These are phyloP conservation scores for Lethrus apterus DNA, from an alignment of 1,140 invertebrate species.

Conservation along the genomic window DNA sequence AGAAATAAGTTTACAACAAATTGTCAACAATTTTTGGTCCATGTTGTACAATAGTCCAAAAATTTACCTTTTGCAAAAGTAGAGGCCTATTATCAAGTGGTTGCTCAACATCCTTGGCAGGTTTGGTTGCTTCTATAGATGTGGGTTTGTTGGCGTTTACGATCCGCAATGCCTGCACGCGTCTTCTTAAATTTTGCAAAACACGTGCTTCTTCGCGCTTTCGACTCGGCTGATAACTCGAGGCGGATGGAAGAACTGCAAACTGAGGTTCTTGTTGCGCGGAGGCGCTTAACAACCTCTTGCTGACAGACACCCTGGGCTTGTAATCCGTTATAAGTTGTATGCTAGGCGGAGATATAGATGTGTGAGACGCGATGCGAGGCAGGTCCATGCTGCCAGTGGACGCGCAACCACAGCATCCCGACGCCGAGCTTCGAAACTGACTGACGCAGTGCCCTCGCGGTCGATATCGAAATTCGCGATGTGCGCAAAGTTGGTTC, in stretches of 20 bases:
- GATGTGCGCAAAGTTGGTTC: not conserved
- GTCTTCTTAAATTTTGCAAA: slow-evolving; percentile 37
- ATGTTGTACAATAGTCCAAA: not conserved
- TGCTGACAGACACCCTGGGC: slow-evolving; percentile 32
- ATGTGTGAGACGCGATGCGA: slow-evolving; percentile 37
- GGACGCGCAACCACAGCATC: slow-evolving; percentile 14
- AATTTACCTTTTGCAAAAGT: slow-evolving; percentile 39
- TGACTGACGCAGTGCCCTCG: slow-evolving; percentile 16
- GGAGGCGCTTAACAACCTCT: slow-evolving; percentile 27
- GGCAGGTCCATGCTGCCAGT: slow-evolving; percentile 34
- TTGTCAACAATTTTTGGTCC: not conserved
- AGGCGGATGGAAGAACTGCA: slow-evolving; percentile 30
- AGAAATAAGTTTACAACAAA: not conserved
- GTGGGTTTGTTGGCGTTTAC: slow-evolving; percentile 30
- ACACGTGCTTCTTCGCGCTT: slow-evolving; percentile 39
- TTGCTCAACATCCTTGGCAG: slow-evolving; percentile 22
- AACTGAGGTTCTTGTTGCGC: slow-evolving; percentile 33
- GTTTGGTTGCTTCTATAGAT: slow-evolving; percentile 6
- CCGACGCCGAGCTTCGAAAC: slow-evolving; percentile 9
- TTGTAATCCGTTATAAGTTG: slow-evolving; percentile 29
- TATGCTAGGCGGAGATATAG: slow-evolving; percentile 31
- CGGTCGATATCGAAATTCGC: slow-evolving; percentile 10
- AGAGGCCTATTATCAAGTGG: slow-evolving; percentile 39
- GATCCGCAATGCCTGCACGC: slow-evolving; percentile 36
- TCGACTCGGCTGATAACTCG: slow-evolving; percentile 37